phyloP scores from a whole-genome alignment of 92 coral and sea anemone genomes.

The Porites cylindrica region DNA sequence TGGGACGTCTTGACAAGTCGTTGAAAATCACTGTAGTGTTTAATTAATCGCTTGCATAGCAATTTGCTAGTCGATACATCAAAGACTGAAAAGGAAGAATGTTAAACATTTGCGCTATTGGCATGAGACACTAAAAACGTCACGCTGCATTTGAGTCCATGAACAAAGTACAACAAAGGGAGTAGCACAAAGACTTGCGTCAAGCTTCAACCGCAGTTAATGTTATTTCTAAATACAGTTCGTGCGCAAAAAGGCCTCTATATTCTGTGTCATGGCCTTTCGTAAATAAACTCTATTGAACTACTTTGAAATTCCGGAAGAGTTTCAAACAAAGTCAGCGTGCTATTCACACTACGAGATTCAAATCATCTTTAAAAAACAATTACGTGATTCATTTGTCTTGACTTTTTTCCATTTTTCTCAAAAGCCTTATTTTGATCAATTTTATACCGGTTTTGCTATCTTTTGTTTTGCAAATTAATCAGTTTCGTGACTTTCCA shows the following conservation, averaged over 20 bases:
- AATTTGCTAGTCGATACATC: constrained; percentile 16
- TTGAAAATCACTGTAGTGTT: constrained; percentile 17
- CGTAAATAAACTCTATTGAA: constrained; percentile 13
- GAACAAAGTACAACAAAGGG: neutral
- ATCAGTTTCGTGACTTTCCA: neutral
- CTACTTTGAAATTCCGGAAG: constrained; percentile 11
- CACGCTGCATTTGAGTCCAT: constrained; percentile 4
- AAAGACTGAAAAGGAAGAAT: constrained; percentile 12
- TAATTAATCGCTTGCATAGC: constrained; percentile 41
- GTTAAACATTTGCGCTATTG: constrained; percentile 26
- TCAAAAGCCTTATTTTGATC: neutral
- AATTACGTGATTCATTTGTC: neutral
- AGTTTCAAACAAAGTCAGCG: constrained; percentile 11
- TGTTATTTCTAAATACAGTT: neutral
- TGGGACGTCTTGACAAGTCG: constrained; percentile 32
- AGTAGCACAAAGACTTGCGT: neutral
- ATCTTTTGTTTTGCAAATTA: neutral
- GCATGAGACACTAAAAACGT: constrained; percentile 33
- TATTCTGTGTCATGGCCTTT: constrained; percentile 15
- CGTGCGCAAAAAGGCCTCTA: neutral
- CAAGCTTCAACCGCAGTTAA: neutral
- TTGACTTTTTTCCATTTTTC: neutral
- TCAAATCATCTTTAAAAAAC: neutral
- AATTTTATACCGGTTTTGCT: neutral
- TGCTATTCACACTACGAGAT: constrained; percentile 9